phyloP scores from a whole-genome alignment of 1,140 invertebrate genomes.

The Drosophila lacteicornis region DNA sequence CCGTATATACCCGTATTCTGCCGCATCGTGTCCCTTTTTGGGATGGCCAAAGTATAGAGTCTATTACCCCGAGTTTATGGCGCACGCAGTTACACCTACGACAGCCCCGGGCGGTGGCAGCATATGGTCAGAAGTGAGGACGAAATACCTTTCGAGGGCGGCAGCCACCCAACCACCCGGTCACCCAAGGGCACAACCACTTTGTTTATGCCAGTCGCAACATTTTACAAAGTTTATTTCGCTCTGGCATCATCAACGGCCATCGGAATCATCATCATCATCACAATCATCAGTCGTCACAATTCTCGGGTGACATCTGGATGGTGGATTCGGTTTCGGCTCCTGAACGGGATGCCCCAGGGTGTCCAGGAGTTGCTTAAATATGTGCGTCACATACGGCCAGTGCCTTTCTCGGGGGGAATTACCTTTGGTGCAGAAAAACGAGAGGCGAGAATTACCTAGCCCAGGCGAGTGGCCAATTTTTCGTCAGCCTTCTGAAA shows the following conservation, averaged over 20 bases:
- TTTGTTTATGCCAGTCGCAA: constrained; percentile 65
- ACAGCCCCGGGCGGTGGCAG: constrained; percentile 60
- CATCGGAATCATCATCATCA: constrained; percentile 59
- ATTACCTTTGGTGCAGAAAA: constrained; percentile 70
- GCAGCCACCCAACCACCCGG: background rate
- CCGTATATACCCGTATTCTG: constrained; percentile 6
- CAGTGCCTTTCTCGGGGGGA: constrained; percentile 16
- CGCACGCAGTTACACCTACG: constrained; percentile 80
- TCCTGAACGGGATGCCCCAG: constrained; percentile 26
- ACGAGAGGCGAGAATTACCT: constrained; percentile 62
- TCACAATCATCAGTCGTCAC: constrained; percentile 42
- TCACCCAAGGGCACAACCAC: constrained; percentile 19
- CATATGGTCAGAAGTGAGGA: constrained; percentile 69
- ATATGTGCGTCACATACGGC: constrained; percentile 79
- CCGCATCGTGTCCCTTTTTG: constrained; percentile 57
- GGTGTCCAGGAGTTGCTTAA: constrained; percentile 61
- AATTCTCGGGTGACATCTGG: constrained; percentile 68
- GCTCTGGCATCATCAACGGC: constrained; percentile 69
- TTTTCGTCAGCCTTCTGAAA: constrained; percentile 40
- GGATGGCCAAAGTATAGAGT: constrained; percentile 65
- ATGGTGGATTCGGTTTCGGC: constrained; percentile 22
- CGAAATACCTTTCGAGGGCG: constrained; percentile 23
- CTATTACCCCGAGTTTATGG: constrained; percentile 79
- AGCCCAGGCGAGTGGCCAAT: constrained; percentile 62
- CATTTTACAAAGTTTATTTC: constrained; percentile 74